Evolutionary conservation across 2,888 invertebrate genomes (phyloP).

Genomic region (Dryocosmus kuriphilus): DNA sequence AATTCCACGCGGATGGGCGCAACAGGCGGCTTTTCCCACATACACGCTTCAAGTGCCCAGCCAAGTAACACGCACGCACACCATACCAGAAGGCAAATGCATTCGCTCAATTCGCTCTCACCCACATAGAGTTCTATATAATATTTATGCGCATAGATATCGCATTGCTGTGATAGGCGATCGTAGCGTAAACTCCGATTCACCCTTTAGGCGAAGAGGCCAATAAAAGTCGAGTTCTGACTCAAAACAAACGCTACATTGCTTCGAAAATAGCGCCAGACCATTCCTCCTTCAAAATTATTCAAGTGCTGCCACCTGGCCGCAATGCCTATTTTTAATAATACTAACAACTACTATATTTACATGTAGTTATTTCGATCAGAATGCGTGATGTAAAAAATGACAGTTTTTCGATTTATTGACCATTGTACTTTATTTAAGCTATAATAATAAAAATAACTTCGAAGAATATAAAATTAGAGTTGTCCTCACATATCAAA

Average conservation of each 20-base stretch:
- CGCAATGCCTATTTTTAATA: too few relatives aligned
- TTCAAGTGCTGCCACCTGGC: too few relatives aligned
- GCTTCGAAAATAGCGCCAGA: constrained; percentile 48
- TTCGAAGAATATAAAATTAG: too few relatives aligned
- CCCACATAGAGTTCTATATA: constrained; percentile 46
- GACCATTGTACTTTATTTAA: too few relatives aligned
- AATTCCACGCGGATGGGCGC: constrained; percentile 70
- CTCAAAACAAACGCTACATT: constrained; percentile 47
- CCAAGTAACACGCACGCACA: constrained; percentile 53
- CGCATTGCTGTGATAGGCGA: constrained; percentile 57
- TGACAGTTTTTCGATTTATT: too few relatives aligned
- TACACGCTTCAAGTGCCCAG: constrained; percentile 55
- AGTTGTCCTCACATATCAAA: too few relatives aligned
- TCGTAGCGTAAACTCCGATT: constrained; percentile 54
- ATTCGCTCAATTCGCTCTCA: not conserved
- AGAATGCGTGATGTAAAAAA: too few relatives aligned
- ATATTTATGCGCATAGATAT: constrained; percentile 55
- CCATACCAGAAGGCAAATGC: constrained; percentile 34
- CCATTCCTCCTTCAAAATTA: not conserved
- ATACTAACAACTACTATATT: too few relatives aligned
- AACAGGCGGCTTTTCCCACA: constrained; percentile 72
- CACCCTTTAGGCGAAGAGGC: constrained; percentile 52
- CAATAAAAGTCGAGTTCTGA: constrained; percentile 56
- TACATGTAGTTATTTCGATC: too few relatives aligned
- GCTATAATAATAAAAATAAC: too few relatives aligned